Conservation (phyloP, 2,888 invertebrate genomes). For the Chloroclystis v-ata region DNA sequence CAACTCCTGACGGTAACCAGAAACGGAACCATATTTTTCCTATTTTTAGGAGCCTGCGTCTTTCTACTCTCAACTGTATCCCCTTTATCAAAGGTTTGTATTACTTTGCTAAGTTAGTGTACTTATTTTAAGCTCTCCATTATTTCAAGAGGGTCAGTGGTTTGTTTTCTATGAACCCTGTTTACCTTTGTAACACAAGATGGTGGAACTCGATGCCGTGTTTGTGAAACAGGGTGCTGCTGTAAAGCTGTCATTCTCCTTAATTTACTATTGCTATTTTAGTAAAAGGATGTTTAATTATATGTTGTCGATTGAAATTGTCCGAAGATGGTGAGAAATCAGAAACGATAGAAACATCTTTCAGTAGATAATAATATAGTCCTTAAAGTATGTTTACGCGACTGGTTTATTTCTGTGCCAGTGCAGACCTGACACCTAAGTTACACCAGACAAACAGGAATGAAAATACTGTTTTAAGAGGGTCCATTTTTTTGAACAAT, state of each 20-base stretch:
- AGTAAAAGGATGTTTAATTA: slow-evolving; percentile 8
- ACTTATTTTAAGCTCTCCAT: background rate
- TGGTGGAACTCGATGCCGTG: slow-evolving; percentile 18
- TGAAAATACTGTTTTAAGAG: too few species aligned
- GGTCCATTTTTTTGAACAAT: too few species aligned
- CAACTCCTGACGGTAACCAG: slow-evolving; percentile 35
- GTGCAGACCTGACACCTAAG: too few species aligned
- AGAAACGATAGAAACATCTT: background rate
- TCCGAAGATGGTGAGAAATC: background rate
- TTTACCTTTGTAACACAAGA: slow-evolving; percentile 19
- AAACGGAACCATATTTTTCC: slow-evolving; percentile 34
- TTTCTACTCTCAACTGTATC: slow-evolving; percentile 13
- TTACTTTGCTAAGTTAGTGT: background rate
- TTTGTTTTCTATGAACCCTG: background rate
- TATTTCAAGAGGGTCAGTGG: slow-evolving; percentile 8
- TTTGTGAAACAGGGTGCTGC: slow-evolving; percentile 15
- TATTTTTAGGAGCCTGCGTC: slow-evolving; percentile 27
- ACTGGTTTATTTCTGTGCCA: too few species aligned
- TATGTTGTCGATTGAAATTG: background rate
- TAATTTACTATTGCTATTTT: slow-evolving; percentile 14
- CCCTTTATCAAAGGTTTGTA: background rate
- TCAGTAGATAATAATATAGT: background rate
- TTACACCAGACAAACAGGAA: too few species aligned
- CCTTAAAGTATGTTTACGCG: too few species aligned
- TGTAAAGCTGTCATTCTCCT: slow-evolving; percentile 23